Percentiles rank a stretch among this genome's conserved stretches.
These are phyloP conservation scores for Halesus radiatus DNA, from an alignment of 1,140 invertebrate genomes.

Conservation along the genomic window DNA sequence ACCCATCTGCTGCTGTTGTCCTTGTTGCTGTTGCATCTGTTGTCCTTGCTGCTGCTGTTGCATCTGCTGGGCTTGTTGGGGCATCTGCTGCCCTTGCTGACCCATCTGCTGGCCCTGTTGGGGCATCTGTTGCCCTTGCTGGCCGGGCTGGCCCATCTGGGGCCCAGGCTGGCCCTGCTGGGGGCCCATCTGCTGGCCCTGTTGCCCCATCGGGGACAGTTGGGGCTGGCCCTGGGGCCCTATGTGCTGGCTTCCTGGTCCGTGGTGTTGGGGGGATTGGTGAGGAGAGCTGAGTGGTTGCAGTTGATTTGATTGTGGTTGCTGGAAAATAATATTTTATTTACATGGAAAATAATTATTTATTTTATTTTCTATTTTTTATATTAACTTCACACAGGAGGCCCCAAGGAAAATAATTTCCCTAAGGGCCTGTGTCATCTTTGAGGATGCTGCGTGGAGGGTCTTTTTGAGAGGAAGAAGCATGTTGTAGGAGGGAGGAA, in stretches of 20 bases:
- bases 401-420: too few species aligned
- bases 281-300: constrained; percentile 58
- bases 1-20: constrained; percentile 43
- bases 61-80: constrained; percentile 64
- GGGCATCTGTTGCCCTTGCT: constrained; percentile 59
- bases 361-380: too few species aligned
- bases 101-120: constrained; percentile 51
- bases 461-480: too few species aligned
- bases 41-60: constrained; percentile 62
- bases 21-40: constrained; percentile 51
- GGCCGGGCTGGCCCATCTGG: constrained; percentile 50
- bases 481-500: too few species aligned
- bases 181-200: constrained; percentile 63
- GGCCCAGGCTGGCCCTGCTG: constrained; percentile 58
- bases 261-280: constrained; percentile 61
- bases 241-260: constrained; percentile 61
- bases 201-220: constrained; percentile 64
- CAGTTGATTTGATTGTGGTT: constrained; percentile 40
- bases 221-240: constrained; percentile 58
- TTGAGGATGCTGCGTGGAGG: too few species aligned
- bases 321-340: constrained; percentile 19
- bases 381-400: too few species aligned
- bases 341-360: too few species aligned
- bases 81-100: constrained; percentile 60
- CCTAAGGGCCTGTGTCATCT: too few species aligned